phyloP scores from a whole-genome alignment of 2,888 invertebrate species.

The Tupiocoris notatus region DNA sequence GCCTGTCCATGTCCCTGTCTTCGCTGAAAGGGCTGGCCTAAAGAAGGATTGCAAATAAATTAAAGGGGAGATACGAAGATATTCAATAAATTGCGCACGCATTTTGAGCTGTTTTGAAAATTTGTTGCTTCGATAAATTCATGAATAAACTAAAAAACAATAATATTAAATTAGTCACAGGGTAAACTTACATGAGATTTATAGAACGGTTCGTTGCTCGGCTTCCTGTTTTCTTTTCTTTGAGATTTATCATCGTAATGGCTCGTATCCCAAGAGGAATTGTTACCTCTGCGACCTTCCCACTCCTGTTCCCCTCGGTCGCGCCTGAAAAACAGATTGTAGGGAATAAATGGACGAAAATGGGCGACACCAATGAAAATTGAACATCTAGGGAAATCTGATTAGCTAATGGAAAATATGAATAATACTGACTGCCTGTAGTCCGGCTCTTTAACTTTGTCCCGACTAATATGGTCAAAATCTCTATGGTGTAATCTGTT shows the following conservation, averaged over 20 bases:
- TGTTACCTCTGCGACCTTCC: constrained; percentile 55
- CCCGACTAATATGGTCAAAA: constrained; percentile 37
- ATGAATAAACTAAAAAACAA: no score
- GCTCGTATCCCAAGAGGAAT: constrained; percentile 46
- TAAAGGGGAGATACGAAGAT: not conserved
- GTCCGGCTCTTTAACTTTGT: constrained; percentile 36
- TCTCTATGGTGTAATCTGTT: constrained; percentile 37
- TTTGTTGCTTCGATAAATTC: no score
- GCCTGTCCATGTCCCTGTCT: constrained; percentile 56
- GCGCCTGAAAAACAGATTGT: constrained; percentile 35
- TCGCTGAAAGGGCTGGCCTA: not conserved
- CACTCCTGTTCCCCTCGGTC: constrained; percentile 50
- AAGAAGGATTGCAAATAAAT: not conserved
- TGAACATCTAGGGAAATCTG: not conserved
- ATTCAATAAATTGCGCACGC: not conserved
- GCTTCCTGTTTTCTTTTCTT: constrained; percentile 23
- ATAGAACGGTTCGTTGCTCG: constrained; percentile 2
- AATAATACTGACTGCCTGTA: constrained; percentile 37
- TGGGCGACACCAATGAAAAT: not conserved
- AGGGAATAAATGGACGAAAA: not conserved
- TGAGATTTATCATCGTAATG: constrained; percentile 40
- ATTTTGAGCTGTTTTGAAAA: no score
- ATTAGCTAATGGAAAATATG: not conserved
- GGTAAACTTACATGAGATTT: constrained; percentile 17
- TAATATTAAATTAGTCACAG: no score